A percentile compares a stretch with the other conserved stretches of the same genome.
phyloP scores from a whole-genome alignment of 1,140 invertebrate species.

The Rhyzopertha dominica region DNA sequence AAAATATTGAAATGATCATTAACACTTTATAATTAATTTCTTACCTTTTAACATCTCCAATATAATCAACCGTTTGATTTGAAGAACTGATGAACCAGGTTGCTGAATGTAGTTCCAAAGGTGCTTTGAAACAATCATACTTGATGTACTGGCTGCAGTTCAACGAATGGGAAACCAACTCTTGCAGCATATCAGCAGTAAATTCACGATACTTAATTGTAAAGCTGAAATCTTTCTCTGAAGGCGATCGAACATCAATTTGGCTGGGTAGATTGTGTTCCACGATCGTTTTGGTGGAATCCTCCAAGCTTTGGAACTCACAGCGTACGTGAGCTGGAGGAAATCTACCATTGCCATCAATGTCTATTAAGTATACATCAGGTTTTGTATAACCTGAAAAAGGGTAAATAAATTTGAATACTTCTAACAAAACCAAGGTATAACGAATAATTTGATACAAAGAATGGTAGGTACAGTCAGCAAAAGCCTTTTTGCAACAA shows the following conservation, averaged over 20 bases:
- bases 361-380: conserved; percentile 86
- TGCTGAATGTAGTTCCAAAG: conserved; percentile 78
- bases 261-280: conserved; percentile 89
- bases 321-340: conserved; percentile 87
- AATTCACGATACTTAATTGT: conserved; percentile 85
- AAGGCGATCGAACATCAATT: conserved; percentile 73
- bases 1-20: neutral
- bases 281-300: conserved; percentile 84
- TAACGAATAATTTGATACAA: too few species aligned
- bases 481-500: too few species aligned
- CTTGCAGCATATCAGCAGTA: conserved; percentile 81
- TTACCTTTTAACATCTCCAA: conserved; percentile 79
- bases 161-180: conserved; percentile 81
- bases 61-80: conserved; percentile 72
- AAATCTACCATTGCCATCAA: conserved; percentile 87
- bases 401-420: conserved; percentile 5
- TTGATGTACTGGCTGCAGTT: conserved; percentile 87
- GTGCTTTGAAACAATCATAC: conserved; percentile 86
- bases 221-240: conserved; percentile 73
- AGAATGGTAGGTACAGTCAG: too few species aligned
- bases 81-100: conserved; percentile 85
- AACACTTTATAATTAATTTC: conserved; percentile 22
- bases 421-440: too few species aligned
- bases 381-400: conserved; percentile 68
- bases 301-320: conserved; percentile 79